phyloP scores from a whole-genome alignment of 2,888 invertebrate species.

The Rhopalosiphum nymphaeae region DNA sequence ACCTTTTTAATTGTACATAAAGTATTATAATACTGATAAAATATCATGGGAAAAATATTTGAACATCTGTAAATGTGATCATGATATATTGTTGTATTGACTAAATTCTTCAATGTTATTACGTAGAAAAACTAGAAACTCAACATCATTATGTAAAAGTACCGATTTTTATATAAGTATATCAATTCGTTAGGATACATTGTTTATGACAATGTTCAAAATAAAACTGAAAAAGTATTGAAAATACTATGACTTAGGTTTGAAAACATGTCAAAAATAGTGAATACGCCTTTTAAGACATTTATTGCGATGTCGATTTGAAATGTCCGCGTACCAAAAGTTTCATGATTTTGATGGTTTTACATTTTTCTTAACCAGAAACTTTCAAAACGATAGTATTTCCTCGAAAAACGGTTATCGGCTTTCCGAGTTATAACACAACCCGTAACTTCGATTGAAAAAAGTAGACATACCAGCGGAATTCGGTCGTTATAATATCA shows the following conservation, averaged over 20 bases:
- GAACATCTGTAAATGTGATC: background rate
- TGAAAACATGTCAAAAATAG: background rate
- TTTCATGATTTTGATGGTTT: background rate
- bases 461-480: background rate
- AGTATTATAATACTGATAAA: background rate
- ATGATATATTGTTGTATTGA: background rate
- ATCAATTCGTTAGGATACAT: background rate
- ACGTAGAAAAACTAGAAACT: background rate
- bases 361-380: background rate
- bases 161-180: background rate
- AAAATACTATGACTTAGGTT: background rate
- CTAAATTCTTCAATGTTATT: background rate
- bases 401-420: background rate
- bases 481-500: background rate
- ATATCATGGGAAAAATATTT: background rate
- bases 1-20: background rate
- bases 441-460: background rate
- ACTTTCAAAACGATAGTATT: background rate
- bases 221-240: background rate
- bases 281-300: background rate
- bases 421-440: background rate
- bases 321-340: background rate
- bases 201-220: background rate
- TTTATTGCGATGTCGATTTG: background rate
- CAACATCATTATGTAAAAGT: background rate